Percentiles rank a stretch among this genome's conserved stretches.
phyloP scores from a whole-genome alignment of 2,888 invertebrate genomes.

The Urechis unicinctus region DNA sequence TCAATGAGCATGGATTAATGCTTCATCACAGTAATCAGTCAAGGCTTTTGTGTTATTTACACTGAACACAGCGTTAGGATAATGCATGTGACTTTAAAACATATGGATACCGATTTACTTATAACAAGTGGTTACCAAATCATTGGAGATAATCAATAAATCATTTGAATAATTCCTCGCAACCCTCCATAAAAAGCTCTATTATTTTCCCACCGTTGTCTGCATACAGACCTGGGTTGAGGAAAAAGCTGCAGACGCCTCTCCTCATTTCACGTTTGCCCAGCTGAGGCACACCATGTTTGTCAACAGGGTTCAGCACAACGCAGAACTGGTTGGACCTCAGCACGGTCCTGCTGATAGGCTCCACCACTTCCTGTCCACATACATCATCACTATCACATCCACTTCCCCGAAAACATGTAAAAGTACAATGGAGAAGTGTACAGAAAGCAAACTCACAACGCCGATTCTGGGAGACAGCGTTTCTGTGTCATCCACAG shows the following conservation, averaged over 20 bases:
- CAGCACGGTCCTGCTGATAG: conserved; percentile 27
- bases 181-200: no score
- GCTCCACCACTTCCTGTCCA: conserved; percentile 24
- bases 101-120: no score
- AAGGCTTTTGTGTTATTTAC: no score
- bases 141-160: no score
- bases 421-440: neutral
- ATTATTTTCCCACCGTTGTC: no score
- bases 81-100: neutral
- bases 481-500: conserved; percentile 28
- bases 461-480: conserved; percentile 37
- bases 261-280: conserved; percentile 28
- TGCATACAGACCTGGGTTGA: neutral
- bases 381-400: neutral
- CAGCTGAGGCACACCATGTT: conserved; percentile 29
- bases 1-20: no score
- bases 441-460: conserved; percentile 22
- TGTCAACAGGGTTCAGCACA: conserved; percentile 29
- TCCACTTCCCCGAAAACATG: neutral
- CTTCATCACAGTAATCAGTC: no score
- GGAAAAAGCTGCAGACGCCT: conserved; percentile 23
- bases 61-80: no score
- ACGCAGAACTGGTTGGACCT: conserved; percentile 35
- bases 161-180: no score
- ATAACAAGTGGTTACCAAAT: no score